Percentiles rank a stretch among this genome's conserved stretches.
These are phyloP conservation scores for Trachops cirrhosus DNA, from an alignment of 2,797 vertebrate genomes.

Conservation along the genomic window DNA sequence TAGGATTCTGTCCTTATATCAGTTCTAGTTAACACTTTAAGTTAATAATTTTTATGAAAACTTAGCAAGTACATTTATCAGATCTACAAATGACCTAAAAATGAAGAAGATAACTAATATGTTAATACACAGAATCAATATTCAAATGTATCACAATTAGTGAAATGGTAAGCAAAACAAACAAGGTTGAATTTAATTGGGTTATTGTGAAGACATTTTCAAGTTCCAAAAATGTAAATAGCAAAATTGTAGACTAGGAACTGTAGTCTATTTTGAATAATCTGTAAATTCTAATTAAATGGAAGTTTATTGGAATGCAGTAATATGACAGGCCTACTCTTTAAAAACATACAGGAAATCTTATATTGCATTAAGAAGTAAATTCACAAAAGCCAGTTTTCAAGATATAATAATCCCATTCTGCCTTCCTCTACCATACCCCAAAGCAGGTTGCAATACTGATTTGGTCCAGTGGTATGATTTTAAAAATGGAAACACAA, in stretches of 20 bases:
- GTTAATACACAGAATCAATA: background rate
- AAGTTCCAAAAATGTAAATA: background rate
- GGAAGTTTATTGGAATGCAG: background rate
- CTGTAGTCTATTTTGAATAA: background rate
- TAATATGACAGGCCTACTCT: background rate
- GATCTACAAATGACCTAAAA: background rate
- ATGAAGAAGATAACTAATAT: background rate
- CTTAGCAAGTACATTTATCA: background rate
- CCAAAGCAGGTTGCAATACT: no score
- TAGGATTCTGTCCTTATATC: background rate
- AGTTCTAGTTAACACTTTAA: background rate
- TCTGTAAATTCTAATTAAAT: background rate
- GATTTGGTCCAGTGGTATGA: no score
- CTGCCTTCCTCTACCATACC: no score
- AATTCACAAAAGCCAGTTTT: background rate
- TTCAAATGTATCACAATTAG: background rate
- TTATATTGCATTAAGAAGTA: background rate
- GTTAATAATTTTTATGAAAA: slow-evolving; percentile 4
- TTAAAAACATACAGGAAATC: background rate
- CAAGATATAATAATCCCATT: no score
- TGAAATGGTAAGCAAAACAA: slow-evolving; percentile 7
- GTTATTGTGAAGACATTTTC: background rate
- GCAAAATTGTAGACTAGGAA: background rate
- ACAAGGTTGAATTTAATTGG: background rate
- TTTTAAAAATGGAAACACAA: no score